Evolutionary conservation across 2,797 vertebrate genomes (phyloP), one percentile per base, ranked within the genome.

Genomic region (Xiphorhynchus erythropygius): DNA sequence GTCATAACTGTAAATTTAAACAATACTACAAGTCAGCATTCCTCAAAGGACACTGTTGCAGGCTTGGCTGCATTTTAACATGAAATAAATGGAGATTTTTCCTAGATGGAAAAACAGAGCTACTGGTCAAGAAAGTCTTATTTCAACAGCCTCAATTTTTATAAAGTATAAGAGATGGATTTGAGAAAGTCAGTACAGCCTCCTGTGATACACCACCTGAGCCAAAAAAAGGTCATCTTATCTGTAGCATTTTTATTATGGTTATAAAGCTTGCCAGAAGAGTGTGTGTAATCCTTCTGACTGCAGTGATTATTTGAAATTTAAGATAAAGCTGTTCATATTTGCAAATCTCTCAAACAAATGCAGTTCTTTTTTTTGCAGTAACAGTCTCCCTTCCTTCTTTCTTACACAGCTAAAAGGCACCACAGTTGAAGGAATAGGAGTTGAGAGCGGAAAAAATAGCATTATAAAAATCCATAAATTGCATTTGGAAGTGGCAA

Each of bases 231-330:
- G 19, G 21, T 77, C 23, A 57, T 30, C 17, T n/a, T 75, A 93
- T 70, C 52, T 87, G 49, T 59, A 91, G 17, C 19, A 52, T 7
- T 81, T 85, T 94, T 64, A 75, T 49, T 47, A 74, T 3, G 15
- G 12, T 63, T 79, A 63, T 49, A 88, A 56, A 82, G 24, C 37
- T 46, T 92, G 60, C 79, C 69, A 93, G 33, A 76, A 89, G 27
- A 84, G 30, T 16, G 7, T 21, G 21, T 14, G 32, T 25, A 89
- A 84, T 67, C 49, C 56, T 91, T 49, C 82, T 91, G 70, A 81
- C 62, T 71, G 39, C 33, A 89, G 24, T 63, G 67, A 85, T 73
- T 93, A 84, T 69, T 59, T 89, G 86, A 88, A 94, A 92, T 21
- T 80, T 70, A 46, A 84, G 44, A 84, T 60, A 65, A 80, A 96